phyloP scores from a whole-genome alignment of 1,140 invertebrate genomes.

The Zaprionus ghesquierei region DNA sequence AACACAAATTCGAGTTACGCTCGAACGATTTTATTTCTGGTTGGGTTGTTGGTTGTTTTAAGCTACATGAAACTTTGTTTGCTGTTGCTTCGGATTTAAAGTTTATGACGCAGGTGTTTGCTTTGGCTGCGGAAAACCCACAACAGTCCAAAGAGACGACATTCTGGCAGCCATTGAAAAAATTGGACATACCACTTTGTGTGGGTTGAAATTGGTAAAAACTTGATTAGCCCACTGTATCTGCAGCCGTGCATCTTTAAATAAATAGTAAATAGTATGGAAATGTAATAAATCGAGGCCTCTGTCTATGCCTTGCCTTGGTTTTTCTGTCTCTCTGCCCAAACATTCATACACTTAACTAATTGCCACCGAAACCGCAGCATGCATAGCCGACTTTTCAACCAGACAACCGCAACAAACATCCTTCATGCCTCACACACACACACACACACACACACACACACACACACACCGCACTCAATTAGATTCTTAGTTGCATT shows the following conservation, averaged over 20 bases:
- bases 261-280: not conserved
- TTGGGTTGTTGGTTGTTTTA: slow-evolving; percentile 45
- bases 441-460: slow-evolving; percentile 1
- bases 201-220: not conserved
- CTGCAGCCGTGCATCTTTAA: not conserved
- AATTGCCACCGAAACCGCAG: slow-evolving; percentile 38
- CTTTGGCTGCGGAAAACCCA: slow-evolving; percentile 53
- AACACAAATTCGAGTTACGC: slow-evolving; percentile 53
- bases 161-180: not conserved
- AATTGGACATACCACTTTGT: not conserved
- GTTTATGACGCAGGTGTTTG: slow-evolving; percentile 74
- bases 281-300: not conserved
- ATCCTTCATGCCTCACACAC: slow-evolving; percentile 32
- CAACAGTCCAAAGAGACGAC: slow-evolving; percentile 11
- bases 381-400: slow-evolving; percentile 62
- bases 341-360: not conserved
- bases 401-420: slow-evolving; percentile 62
- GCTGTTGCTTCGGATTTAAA: slow-evolving; percentile 57
- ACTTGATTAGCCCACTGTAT: not conserved
- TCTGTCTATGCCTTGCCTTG: not conserved
- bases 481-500: not conserved
- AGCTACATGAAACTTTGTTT: slow-evolving; percentile 52
- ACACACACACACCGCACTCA: not conserved
- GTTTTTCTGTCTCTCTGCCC: not conserved
- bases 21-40: slow-evolving; percentile 72